These are phyloP conservation scores for Mesochorus sp. DNA, from an alignment of 2,888 invertebrate species.

Conservation along the genomic window DNA sequence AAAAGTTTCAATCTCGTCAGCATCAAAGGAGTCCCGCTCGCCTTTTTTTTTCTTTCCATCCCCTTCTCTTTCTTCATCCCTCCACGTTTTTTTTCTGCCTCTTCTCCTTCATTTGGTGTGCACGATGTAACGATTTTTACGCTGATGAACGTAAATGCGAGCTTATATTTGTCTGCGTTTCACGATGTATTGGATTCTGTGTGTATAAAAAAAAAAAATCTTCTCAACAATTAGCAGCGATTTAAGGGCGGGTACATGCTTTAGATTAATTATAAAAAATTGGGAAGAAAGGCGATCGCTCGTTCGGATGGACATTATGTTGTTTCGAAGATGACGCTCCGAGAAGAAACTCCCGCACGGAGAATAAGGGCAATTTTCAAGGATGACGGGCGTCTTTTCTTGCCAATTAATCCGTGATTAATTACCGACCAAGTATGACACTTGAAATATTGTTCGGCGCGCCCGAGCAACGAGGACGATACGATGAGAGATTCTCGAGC, in stretches of 20 bases:
- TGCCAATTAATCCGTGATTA: constrained; percentile 80
- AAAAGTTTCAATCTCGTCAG: constrained; percentile 48
- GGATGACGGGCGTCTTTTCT: constrained; percentile 77
- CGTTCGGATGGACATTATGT: not conserved
- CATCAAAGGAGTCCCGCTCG: constrained; percentile 18
- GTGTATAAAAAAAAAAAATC: constrained; percentile 12
- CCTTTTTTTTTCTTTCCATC: constrained; percentile 5
- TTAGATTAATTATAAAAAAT: constrained; percentile 78
- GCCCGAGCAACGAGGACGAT: constrained; percentile 13
- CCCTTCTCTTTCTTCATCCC: not conserved
- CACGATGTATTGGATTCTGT: not conserved
- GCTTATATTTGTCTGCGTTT: not conserved
- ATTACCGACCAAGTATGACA: constrained; percentile 75
- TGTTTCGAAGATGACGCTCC: not conserved
- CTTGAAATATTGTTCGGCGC: constrained; percentile 71
- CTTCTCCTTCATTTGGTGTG: too few species aligned
- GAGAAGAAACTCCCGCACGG: constrained; percentile 31
- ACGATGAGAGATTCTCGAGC: constrained; percentile 25
- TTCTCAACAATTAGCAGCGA: constrained; percentile 33
- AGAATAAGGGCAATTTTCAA: constrained; percentile 72
- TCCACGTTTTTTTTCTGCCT: not conserved
- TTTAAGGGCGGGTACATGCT: too few species aligned
- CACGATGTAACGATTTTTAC: not conserved
- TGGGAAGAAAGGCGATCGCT: too few species aligned
- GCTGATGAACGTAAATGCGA: not conserved